Evolutionary conservation across 2,797 vertebrate species (phyloP), one percentile per base, ranked within the genome.

Genomic region (Harpagifer antarcticus): DNA sequence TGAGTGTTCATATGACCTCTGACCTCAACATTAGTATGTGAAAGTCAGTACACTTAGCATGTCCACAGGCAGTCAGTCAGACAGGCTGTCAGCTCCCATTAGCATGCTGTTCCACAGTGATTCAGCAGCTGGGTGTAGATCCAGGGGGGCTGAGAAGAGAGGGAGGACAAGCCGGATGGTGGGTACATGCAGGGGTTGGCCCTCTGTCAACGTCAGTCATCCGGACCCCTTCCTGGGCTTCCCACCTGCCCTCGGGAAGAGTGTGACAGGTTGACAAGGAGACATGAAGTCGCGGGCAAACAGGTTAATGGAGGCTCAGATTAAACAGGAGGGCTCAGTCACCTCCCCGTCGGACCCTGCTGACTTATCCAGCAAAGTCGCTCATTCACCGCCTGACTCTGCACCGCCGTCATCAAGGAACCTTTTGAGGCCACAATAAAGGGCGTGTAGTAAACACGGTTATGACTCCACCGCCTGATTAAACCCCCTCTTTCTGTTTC

Each of bases 51-150:
- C 65, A 47, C 82, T 78, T 75, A 83, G 81, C 72, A 11, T 78
- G 23, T 77, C 92, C 86, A 68, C 76, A 48, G 82, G 87, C 81
- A 57, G 70, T 42, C 33, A 49, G 66, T 68, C 68, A 61, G 66
- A 76, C 78, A 59, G 78, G 63, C 88, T 91, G 91, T 91, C 91
- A 86, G 2, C 66, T 83, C 78, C 81, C 72, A 92, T 93, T 87
- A 93, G 82, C 74, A 16, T 11, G 42, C 75, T 76, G 72, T 14
- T 79, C 80, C 49, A 69, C 77, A 66, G 79, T 91, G 90, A 91
- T 76, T 91, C 83, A 87, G 84, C 73, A 85, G 78, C 70, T 77
- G 76, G 57, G 79, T 73, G 85, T 68, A 77, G 73, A 81, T 75
- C 61, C 64, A 33, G 68, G 81, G 77, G 65, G 17, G 44, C 27